Percentiles rank a stretch among this genome's conserved stretches.
Conservation (phyloP, 2,113 vertebrate genomes). For the Grammomys dolichurus region DNA sequence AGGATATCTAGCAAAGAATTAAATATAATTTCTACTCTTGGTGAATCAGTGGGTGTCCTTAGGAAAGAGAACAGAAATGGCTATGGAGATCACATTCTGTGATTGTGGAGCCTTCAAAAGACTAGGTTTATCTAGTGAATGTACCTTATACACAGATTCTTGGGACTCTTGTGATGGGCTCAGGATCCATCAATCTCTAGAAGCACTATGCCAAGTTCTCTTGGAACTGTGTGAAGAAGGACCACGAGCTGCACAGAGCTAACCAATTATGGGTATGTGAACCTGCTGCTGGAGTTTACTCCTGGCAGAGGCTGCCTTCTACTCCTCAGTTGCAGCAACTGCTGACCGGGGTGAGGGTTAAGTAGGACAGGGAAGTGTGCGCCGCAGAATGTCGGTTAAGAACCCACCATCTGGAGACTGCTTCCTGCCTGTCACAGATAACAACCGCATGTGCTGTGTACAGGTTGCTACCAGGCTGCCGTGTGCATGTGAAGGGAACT, state of each 20-base stretch:
- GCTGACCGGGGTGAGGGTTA: neutral
- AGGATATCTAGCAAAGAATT: conserved; percentile 4
- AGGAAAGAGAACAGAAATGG: neutral
- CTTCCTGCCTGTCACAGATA: conserved; percentile 74
- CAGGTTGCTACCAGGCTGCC: neutral
- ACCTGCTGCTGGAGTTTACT: neutral
- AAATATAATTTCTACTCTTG: neutral
- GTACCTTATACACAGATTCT: neutral
- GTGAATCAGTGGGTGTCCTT: neutral
- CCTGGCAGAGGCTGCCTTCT: neutral
- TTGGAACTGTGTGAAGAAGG: neutral
- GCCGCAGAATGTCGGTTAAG: conserved; percentile 51
- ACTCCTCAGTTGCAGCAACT: neutral
- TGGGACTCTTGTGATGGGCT: neutral
- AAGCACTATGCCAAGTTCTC: neutral
- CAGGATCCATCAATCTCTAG: neutral
- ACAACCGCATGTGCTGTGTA: neutral
- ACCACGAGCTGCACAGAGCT: neutral
- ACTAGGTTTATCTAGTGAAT: neutral
- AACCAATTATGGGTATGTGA: neutral
- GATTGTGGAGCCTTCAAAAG: neutral
- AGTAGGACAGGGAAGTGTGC: neutral
- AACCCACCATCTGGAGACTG: conserved; percentile 25
- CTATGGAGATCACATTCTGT: neutral
- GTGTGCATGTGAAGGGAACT: neutral